Percentiles rank a stretch among this genome's conserved stretches.
These are phyloP conservation scores for Drosophila koepferae DNA, from an alignment of 2,888 invertebrate genomes.

Conservation along the genomic window DNA sequence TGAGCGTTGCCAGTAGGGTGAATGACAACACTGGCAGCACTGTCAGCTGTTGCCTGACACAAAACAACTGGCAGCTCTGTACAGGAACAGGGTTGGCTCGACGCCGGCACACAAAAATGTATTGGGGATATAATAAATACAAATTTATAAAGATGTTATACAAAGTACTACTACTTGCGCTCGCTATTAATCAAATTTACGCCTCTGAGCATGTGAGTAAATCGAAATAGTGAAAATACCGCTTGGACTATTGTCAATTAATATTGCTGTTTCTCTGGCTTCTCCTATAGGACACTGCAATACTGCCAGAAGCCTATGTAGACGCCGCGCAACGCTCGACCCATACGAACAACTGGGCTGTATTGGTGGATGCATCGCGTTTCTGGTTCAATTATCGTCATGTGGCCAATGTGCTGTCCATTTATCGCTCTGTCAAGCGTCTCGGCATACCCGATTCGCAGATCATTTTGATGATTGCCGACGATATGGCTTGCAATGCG, in stretches of 20 bases:
- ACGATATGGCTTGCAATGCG: conserved; percentile 99
- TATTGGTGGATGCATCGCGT: conserved; percentile 98
- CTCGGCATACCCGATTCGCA: conserved; percentile 99
- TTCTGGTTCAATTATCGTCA: conserved; percentile 99
- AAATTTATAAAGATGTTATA: conserved; percentile 29
- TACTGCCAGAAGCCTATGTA: conserved; percentile 80
- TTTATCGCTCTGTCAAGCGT: conserved; percentile 98
- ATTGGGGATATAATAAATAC: conserved; percentile 12
- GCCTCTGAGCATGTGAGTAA: conserved; percentile 33
- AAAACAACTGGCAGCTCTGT: conserved; percentile 18
- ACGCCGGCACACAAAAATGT: conserved; percentile 32
- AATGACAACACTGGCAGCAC: conserved; percentile 13
- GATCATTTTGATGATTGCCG: conserved; percentile 99
- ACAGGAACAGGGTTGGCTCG: conserved; percentile 29
- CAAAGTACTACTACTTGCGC: conserved; percentile 19
- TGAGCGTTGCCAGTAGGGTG: conserved; percentile 27
- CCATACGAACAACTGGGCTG: conserved; percentile 99
- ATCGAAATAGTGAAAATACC: background rate
- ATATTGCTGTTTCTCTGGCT: background rate
- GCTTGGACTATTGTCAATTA: background rate
- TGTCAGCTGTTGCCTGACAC: conserved; percentile 29
- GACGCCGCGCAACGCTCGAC: conserved; percentile 81
- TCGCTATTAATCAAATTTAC: conserved; percentile 16
- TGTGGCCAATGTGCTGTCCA: conserved; percentile 99
- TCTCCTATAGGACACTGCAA: conserved; percentile 40